phyloP scores from a whole-genome alignment of 2,113 vertebrate species.

The Sialia sialis region DNA sequence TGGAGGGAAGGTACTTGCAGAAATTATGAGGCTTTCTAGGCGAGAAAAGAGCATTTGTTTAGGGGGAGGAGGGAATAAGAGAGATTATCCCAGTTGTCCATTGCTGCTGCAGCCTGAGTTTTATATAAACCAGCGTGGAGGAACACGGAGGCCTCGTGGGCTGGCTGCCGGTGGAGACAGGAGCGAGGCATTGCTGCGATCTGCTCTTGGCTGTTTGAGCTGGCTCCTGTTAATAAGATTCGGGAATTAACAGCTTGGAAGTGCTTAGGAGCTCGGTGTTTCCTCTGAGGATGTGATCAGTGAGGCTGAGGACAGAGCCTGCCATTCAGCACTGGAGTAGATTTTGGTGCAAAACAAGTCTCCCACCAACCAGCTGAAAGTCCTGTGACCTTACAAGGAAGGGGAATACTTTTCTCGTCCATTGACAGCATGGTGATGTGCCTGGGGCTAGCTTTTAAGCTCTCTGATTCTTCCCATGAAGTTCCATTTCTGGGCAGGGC shows the following conservation, averaged over 20 bases:
- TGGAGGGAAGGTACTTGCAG: not conserved
- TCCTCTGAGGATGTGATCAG: not conserved
- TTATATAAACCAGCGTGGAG: not conserved
- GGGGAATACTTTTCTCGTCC: not conserved
- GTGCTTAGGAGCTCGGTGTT: not conserved
- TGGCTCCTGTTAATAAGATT: slow-evolving; percentile 28
- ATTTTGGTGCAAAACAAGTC: not conserved
- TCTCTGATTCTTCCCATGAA: not conserved
- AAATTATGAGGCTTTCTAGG: not conserved
- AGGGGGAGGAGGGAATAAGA: not conserved
- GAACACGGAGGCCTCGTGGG: not conserved
- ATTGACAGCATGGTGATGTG: not conserved
- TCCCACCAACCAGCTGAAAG: not conserved
- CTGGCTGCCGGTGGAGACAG: not conserved
- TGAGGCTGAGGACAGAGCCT: not conserved
- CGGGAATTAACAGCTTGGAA: slow-evolving; percentile 34
- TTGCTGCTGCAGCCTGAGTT: not conserved
- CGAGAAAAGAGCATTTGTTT: not conserved
- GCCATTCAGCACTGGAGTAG: not conserved
- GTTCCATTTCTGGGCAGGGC: not conserved
- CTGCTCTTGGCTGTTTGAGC: not conserved
- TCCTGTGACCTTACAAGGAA: not conserved
- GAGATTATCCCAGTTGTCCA: not conserved
- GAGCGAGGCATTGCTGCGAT: not conserved
- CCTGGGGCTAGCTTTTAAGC: not conserved